A percentile compares a stretch with the other conserved stretches of the same genome.
These are phyloP conservation scores for Mastigias papua DNA, from an alignment of 30 jellyfish, hydroid and myxozoan species.

Conservation along the genomic window DNA sequence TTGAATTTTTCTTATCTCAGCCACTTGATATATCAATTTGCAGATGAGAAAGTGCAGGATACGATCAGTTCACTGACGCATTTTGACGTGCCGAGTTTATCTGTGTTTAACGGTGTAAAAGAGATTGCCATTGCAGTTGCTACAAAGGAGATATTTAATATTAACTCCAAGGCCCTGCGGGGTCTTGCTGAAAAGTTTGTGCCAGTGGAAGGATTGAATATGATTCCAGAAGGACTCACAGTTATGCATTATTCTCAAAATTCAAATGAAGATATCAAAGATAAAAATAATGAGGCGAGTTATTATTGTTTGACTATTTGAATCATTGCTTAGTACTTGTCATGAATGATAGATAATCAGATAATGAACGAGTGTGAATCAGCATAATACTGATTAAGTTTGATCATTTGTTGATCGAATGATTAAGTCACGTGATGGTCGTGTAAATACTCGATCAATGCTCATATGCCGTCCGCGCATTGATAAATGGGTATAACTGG, in stretches of 20 bases:
- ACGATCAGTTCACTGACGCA: not conserved
- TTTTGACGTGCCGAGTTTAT: not conserved
- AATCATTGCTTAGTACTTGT: too few relatives aligned
- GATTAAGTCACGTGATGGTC: too few relatives aligned
- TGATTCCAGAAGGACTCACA: constrained; percentile 9
- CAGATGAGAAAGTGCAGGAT: not conserved
- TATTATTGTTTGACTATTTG: too few relatives aligned
- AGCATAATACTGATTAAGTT: too few relatives aligned
- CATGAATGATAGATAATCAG: too few relatives aligned
- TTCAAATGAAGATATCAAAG: not conserved
- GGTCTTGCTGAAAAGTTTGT: constrained; percentile 3
- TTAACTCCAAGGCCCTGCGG: not conserved
- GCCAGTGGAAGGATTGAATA: not conserved
- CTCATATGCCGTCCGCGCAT: too few relatives aligned
- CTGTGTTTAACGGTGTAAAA: not conserved
- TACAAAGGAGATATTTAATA: not conserved
- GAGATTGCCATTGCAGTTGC: not conserved
- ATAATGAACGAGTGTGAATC: too few relatives aligned
- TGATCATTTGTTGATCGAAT: too few relatives aligned
- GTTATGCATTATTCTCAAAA: constrained; percentile 2
- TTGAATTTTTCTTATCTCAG: too few relatives aligned
- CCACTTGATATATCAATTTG: too few relatives aligned
- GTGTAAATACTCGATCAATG: too few relatives aligned
- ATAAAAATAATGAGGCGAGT: not conserved
- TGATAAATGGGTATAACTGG: too few relatives aligned